Conservation (phyloP, 2,888 invertebrate genomes). For the Euclidia mi region DNA sequence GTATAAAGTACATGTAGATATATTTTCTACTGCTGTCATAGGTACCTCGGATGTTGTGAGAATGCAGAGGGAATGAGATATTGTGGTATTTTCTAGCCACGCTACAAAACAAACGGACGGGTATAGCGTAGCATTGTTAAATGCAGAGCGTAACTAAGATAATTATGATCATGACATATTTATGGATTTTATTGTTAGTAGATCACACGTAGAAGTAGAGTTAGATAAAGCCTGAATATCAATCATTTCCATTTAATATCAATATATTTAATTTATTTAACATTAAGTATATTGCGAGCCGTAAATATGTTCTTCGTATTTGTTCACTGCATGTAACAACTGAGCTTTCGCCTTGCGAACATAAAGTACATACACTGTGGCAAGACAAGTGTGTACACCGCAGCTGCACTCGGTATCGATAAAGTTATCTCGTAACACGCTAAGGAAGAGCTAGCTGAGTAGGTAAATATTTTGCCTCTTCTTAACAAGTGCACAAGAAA, state of each 20-base stretch:
- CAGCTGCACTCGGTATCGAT: constrained; percentile 5
- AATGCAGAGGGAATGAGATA: constrained; percentile 8
- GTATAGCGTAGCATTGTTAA: too few relatives aligned
- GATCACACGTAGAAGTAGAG: too few relatives aligned
- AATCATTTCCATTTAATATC: too few relatives aligned
- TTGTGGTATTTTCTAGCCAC: not conserved
- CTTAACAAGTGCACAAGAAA: constrained; percentile 38
- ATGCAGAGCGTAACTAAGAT: too few relatives aligned
- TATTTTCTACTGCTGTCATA: not conserved
- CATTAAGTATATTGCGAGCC: too few relatives aligned
- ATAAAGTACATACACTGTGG: too few relatives aligned
- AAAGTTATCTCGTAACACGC: constrained; percentile 8
- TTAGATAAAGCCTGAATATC: too few relatives aligned
- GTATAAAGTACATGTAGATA: not conserved
- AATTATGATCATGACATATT: not conserved
- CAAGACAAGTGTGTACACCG: not conserved
- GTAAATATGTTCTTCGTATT: too few relatives aligned
- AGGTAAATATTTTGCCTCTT: constrained; percentile 27
- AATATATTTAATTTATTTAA: too few relatives aligned
- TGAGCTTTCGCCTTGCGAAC: too few relatives aligned
- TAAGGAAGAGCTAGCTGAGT: constrained; percentile 1
- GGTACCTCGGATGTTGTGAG: not conserved
- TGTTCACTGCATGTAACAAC: too few relatives aligned
- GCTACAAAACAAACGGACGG: not conserved
- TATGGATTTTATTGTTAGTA: too few relatives aligned